These are phyloP conservation scores for Pelochelys cantorii DNA, from an alignment of 2,797 vertebrate genomes.

Conservation along the genomic window DNA sequence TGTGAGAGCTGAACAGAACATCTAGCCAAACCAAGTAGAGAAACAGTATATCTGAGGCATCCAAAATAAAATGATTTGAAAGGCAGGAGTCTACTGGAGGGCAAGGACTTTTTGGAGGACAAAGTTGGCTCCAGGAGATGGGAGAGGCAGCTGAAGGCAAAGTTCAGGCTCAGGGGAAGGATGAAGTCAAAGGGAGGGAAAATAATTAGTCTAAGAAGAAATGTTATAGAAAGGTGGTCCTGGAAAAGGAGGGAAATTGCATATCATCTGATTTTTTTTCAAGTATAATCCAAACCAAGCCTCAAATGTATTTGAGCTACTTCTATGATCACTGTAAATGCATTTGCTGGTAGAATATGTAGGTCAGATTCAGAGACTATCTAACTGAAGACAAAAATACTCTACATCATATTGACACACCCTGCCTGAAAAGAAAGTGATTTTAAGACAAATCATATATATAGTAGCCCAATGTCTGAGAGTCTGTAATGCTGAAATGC, in stretches of 20 bases:
- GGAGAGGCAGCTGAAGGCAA: neutral
- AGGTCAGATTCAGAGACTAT: neutral
- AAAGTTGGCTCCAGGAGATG: neutral
- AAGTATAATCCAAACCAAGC: neutral
- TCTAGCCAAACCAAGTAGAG: neutral
- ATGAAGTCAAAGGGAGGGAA: neutral
- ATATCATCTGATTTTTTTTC: neutral
- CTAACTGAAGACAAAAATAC: rapidly evolving
- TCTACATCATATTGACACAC: neutral
- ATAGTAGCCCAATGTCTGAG: no score
- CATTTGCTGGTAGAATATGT: neutral
- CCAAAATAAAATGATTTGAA: neutral
- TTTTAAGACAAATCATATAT: neutral
- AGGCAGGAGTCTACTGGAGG: neutral
- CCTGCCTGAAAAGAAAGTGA: neutral
- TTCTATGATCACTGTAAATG: neutral
- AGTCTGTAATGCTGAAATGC: no score
- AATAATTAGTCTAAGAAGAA: neutral
- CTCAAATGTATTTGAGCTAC: neutral
- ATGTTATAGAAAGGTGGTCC: neutral
- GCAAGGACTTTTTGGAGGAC: neutral
- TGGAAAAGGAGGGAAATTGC: neutral
- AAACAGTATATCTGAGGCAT: neutral
- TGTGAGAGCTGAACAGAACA: neutral
- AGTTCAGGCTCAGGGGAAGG: neutral